Evolutionary conservation across 2,888 invertebrate species (phyloP).

Genomic region (Caenorhabditis angaria): DNA sequence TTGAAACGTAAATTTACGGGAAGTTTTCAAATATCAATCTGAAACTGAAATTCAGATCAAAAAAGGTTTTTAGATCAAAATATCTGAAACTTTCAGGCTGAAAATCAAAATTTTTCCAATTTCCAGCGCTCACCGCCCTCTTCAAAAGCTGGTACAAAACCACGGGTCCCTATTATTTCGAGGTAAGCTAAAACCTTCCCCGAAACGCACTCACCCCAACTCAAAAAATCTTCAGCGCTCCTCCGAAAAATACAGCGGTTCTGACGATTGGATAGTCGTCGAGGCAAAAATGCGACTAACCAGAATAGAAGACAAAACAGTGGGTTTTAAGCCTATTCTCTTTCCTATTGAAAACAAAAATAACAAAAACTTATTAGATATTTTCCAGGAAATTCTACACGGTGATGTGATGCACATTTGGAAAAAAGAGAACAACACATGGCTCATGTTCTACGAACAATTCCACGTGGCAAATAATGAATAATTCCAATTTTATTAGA

Average conservation of each 20-base stretch:
- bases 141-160: slow-evolving; percentile 34
- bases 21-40: too few species aligned
- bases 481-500: not conserved
- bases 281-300: slow-evolving; percentile 31
- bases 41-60: too few species aligned
- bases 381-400: slow-evolving; percentile 23
- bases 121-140: slow-evolving; percentile 36
- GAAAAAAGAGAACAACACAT: slow-evolving; percentile 29
- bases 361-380: slow-evolving; percentile 15
- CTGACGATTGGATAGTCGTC: slow-evolving; percentile 34
- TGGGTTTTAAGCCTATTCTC: not conserved
- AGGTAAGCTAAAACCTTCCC: slow-evolving; percentile 15
- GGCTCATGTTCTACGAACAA: slow-evolving; percentile 41
- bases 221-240: slow-evolving; percentile 24
- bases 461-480: slow-evolving; percentile 24
- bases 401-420: slow-evolving; percentile 41
- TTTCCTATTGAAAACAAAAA: too few species aligned
- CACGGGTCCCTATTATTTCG: slow-evolving; percentile 35
- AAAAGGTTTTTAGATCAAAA: too few species aligned
- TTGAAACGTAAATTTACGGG: too few species aligned
- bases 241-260: slow-evolving; percentile 41
- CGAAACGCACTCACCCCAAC: too few species aligned
- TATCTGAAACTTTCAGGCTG: too few species aligned
- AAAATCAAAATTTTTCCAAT: slow-evolving; percentile 8
- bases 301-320: not conserved